Conservation (phyloP, 2,113 vertebrate species). For the Oreochromis tanganicae region DNA sequence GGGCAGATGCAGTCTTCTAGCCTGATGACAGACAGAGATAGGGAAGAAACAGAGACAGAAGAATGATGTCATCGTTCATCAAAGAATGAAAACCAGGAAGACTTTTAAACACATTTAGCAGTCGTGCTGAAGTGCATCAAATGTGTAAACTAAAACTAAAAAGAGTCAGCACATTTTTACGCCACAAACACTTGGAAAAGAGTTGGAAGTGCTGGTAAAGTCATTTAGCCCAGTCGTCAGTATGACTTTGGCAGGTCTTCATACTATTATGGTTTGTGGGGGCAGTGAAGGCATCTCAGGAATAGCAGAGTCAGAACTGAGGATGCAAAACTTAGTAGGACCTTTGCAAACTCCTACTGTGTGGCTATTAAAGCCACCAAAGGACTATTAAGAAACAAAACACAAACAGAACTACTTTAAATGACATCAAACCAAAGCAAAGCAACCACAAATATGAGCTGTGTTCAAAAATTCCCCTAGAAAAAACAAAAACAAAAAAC, state of each 20-base stretch:
- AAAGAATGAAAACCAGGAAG: not conserved
- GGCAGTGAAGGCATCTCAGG: not conserved
- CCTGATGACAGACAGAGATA: conserved; percentile 57
- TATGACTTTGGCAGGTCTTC: not conserved
- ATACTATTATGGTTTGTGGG: conserved; percentile 1
- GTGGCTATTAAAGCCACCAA: not conserved
- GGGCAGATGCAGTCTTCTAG: conserved; percentile 39
- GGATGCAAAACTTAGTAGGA: not conserved
- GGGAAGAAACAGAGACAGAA: conserved; percentile 22
- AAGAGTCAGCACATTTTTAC: conserved; percentile 1
- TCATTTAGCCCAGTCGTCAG: not conserved
- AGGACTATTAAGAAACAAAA: not conserved
- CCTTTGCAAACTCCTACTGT: not conserved
- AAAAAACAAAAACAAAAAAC: not conserved
- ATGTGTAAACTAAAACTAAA: not conserved
- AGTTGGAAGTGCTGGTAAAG: not conserved
- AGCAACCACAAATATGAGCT: not conserved
- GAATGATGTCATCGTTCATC: conserved; percentile 49
- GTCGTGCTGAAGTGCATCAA: not conserved
- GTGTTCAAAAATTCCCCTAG: not conserved
- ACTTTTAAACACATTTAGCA: not conserved
- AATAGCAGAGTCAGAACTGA: not conserved
- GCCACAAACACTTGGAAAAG: not conserved
- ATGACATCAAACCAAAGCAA: not conserved
- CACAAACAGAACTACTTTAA: not conserved